Base-by-base conservation (phyloP, 2,888 invertebrate genomes). In the Lasioglossum pauxillum region DNA sequence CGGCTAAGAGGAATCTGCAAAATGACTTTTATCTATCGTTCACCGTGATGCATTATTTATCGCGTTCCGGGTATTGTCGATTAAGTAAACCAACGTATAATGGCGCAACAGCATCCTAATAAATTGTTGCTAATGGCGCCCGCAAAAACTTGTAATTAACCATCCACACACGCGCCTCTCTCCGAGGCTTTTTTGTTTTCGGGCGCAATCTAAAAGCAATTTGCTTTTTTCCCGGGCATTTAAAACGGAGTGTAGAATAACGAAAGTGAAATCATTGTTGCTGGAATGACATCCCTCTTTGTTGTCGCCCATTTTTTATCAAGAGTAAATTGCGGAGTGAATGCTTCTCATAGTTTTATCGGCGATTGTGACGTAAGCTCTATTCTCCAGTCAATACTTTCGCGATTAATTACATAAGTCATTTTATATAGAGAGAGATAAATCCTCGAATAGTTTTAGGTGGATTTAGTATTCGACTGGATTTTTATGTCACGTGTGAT, bases 11-110 rank as follows among this genome's bases (percentile, higher is more conserved):
- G 77, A 49, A 77, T 83, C 49, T 72, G n/a, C 44, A 23, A 78
- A 75, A 72, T 31, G 35, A 75, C 44, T 64, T 75, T 84, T 44
- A 84, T 75, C 64, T 23, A n/a, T 38, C 7, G 44, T 12, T 74
- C 19, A 4, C 41, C 49, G 74, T 35, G 19, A 23, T 74, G 14
- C 19, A 74, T 53, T 49, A 74, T 74, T 74, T 35, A 49, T 74
- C 35, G 23, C 5, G 49, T 53, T 49, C 74, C 49, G 35, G 49
- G 19, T 35, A 74, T 49, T 31, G 74, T 49, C 12, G 74, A 74
- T 74, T 49, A 35, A 23, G 35, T 35, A 53, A 35, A 12, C 19
- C 16, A 5, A 35, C 23, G 5, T 19, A 8, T 49, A 23, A 19
- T 74, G 49, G 19, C 74, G 46, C 35, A 74, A 35, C 5, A 31